Evolutionary conservation across 2,113 vertebrate species (phyloP).

Genomic region (Petrocephalus microphthalmus): DNA sequence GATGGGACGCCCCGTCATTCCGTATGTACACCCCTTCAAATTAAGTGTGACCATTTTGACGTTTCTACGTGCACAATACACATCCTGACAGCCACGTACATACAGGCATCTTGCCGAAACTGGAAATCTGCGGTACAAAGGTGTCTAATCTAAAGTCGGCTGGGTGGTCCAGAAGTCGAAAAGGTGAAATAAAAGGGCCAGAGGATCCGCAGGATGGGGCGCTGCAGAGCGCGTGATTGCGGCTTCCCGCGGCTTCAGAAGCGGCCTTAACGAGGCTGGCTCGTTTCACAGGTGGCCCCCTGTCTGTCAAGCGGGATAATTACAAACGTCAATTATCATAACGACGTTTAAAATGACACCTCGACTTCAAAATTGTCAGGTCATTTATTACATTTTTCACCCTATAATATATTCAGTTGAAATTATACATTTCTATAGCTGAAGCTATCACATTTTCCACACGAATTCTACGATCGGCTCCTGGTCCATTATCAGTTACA

Average conservation of each 20-base stretch:
- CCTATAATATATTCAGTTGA: not conserved
- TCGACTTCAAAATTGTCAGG: not conserved
- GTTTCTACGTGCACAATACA: not conserved
- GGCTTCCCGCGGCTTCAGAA: not conserved
- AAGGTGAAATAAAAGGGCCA: not conserved
- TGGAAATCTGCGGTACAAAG: not conserved
- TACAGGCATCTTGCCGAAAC: not conserved
- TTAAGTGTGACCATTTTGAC: not conserved
- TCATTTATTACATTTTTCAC: not conserved
- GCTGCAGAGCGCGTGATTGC: not conserved
- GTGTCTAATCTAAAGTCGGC: not conserved
- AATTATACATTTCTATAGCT: not conserved
- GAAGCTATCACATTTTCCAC: not conserved
- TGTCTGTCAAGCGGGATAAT: not conserved
- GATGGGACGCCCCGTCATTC: not conserved
- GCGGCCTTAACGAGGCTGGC: not conserved
- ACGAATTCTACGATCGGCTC: not conserved
- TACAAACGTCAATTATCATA: conserved; percentile 8
- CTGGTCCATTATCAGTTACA: not conserved
- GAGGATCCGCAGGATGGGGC: not conserved
- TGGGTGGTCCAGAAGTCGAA: not conserved
- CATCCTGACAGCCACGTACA: not conserved
- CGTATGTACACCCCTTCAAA: not conserved
- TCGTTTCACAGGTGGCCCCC: not conserved
- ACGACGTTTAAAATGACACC: not conserved